phyloP scores from a whole-genome alignment of 2,888 invertebrate species.

The Lepeophtheirus nordmannii region DNA sequence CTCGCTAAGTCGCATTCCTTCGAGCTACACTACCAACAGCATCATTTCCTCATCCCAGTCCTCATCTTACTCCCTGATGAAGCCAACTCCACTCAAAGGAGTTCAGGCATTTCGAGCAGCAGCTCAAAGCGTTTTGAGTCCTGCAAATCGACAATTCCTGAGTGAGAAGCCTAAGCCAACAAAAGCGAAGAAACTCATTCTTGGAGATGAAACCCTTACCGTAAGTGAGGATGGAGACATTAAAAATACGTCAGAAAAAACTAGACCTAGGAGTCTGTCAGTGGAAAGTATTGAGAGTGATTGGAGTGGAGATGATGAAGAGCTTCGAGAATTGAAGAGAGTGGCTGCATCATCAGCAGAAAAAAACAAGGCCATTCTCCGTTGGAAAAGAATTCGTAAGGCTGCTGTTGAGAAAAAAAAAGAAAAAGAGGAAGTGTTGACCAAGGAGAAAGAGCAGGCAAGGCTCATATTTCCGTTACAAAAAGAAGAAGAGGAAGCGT shows the following conservation, averaged over 20 bases:
- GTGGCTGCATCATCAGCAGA: background rate
- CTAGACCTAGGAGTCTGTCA: background rate
- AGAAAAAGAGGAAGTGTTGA: background rate
- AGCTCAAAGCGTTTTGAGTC: slow-evolving; percentile 15
- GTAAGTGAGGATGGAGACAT: background rate
- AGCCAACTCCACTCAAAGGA: background rate
- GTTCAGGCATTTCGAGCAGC: slow-evolving; percentile 9
- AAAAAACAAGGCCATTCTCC: background rate
- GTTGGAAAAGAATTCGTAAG: background rate
- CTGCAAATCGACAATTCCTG: slow-evolving; percentile 10
- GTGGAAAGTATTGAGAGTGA: slow-evolving; percentile 12
- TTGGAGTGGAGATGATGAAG: slow-evolving; percentile 14
- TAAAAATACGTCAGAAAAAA: background rate
- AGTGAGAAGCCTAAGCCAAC: background rate
- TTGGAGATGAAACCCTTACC: background rate
- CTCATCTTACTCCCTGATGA: background rate
- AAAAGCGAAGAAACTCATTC: background rate
- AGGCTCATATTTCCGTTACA: background rate
- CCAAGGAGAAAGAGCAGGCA: background rate
- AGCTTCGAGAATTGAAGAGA: slow-evolving; percentile 10
- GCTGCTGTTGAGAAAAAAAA: background rate
- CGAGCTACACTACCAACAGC: too few species aligned
- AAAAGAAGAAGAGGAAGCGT: background rate
- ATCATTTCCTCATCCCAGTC: background rate
- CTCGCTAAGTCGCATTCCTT: background rate